A percentile compares a stretch with the other conserved stretches of the same genome.
Conservation (phyloP, 2,113 vertebrate species). For the Oreochromis aureus region DNA sequence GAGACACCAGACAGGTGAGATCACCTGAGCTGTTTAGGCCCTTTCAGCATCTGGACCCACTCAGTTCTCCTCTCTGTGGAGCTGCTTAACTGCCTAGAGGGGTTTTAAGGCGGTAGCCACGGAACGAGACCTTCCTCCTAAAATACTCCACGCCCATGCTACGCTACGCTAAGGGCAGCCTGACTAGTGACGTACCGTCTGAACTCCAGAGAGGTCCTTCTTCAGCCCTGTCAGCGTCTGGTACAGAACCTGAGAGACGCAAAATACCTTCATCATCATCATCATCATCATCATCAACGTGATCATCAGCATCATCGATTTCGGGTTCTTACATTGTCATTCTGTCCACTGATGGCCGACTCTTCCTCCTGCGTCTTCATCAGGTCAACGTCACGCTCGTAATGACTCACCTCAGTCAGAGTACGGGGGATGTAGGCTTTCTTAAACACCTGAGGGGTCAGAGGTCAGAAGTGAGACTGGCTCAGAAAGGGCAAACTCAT, state of each 20-base stretch:
- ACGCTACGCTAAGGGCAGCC: not conserved
- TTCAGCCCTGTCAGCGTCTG: constrained; percentile 91
- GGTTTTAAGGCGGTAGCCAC: not conserved
- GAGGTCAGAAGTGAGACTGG: not conserved
- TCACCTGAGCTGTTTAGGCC: not conserved
- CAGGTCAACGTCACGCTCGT: constrained; percentile 85
- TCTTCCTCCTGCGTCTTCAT: constrained; percentile 76
- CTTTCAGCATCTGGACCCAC: not conserved
- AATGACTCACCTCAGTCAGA: constrained; percentile 88
- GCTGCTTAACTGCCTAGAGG: rapidly evolving
- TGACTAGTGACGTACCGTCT: constrained; percentile 71
- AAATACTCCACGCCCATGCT: rapidly evolving
- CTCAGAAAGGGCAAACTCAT: not conserved
- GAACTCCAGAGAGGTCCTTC: constrained; percentile 92
- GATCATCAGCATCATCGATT: not conserved
- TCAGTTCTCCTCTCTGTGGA: not conserved
- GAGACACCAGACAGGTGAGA: not conserved
- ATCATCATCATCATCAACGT: not conserved
- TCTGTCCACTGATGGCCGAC: constrained; percentile 66
- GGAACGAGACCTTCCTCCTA: not conserved
- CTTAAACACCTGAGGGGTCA: constrained; percentile 84
- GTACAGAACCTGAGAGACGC: constrained; percentile 82
- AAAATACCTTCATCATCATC: not conserved
- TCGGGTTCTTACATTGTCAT: constrained; percentile 77
- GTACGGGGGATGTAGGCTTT: constrained; percentile 94